These are phyloP conservation scores for Bos javanicus DNA, from an alignment of 2,113 vertebrate species.

Conservation along the genomic window DNA sequence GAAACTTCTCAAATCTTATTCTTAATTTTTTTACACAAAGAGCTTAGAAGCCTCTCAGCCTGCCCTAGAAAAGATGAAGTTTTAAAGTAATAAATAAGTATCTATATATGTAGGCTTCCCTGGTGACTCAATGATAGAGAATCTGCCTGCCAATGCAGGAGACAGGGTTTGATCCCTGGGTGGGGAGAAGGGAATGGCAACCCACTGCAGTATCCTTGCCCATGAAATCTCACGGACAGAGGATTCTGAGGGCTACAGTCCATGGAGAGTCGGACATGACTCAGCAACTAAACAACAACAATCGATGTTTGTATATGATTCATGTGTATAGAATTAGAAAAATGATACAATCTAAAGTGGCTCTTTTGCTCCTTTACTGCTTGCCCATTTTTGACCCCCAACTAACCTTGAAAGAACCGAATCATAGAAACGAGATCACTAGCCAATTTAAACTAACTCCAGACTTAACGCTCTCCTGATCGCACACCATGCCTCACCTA, in stretches of 20 bases:
- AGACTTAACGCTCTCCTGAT: neutral
- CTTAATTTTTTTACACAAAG: neutral
- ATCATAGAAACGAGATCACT: neutral
- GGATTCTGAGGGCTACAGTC: neutral
- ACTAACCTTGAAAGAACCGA: neutral
- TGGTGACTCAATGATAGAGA: neutral
- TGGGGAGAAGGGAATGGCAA: neutral
- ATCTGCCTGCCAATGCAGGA: neutral
- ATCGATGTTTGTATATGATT: neutral
- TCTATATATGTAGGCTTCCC: neutral
- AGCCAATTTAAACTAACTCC: neutral
- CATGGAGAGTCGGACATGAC: rapidly evolving
- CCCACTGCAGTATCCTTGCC: neutral
- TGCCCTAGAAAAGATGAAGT: neutral
- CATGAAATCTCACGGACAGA: neutral
- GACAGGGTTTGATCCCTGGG: neutral
- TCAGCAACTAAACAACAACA: neutral
- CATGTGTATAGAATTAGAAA: neutral
- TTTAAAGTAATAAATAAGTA: neutral
- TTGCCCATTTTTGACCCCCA: neutral
- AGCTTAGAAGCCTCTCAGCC: neutral
- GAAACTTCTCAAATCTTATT: neutral
- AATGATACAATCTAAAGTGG: neutral
- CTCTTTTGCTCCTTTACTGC: neutral
- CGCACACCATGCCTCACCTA: rapidly evolving